Evolutionary conservation across 2,888 invertebrate genomes (phyloP), one percentile per base, ranked within the genome.

Genomic region (Nomada goodeniana): DNA sequence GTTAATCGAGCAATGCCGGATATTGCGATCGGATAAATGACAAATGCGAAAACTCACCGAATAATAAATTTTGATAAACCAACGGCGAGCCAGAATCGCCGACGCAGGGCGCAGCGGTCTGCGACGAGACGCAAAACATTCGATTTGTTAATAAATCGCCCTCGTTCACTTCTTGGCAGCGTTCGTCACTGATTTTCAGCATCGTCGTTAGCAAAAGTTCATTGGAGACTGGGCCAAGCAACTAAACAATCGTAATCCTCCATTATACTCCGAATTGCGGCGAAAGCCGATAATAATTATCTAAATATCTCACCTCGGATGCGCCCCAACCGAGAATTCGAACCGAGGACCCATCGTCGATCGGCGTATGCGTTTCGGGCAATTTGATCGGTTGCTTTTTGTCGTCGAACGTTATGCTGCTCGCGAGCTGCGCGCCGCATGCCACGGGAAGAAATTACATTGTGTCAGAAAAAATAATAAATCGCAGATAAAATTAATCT

Each of bases 61-160:
- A 83, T 53, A 91, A 67, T 1, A 78, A 80, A 42, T 79, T 72
- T 15, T 89, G 59, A 55, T 71, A 55, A 18, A 89, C 55, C 0
- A 90, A 89, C 9, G 90, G 88, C 5, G 91, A 88, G 4, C 91
- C 91, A 1, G 91, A 89, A 68, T 91, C 91, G 0, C 91, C 91
- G 29, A 91, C 78, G 81, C 91, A 91, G 9, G 90, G 88, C 2
- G 89, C 89, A 15, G 67, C 73, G 1, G 76, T 80, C 18, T 74
- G 47, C 10, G 72, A 75, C 67, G 83, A 80, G 5, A 85, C 78
- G 72, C 91, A 91, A 72, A 91, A 90, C 88, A 90, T 90, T 20
- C 88, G 86, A 55, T 86, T 72, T 5, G 91, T 90, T 5, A 91
- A 42, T 2, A 80, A 42, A 15, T 75, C 59, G 15, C 23, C 65